Conservation (phyloP, 35 echinoderm and acorn worm genomes). For the Apostichopus parvimensis region DNA sequence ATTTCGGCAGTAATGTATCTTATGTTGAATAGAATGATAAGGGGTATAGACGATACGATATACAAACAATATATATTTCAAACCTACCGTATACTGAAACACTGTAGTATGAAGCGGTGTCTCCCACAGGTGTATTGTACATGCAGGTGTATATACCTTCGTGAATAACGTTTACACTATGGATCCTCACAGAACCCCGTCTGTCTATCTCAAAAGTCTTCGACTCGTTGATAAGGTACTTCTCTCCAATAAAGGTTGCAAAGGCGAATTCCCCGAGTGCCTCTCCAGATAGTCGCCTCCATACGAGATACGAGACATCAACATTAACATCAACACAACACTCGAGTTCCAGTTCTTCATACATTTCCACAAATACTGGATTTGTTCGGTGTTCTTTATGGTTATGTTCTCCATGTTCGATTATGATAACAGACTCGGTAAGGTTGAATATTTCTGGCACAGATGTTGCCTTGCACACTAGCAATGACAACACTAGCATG, state of each 20-base stretch:
- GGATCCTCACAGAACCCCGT: neutral
- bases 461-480: neutral
- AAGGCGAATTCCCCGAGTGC: neutral
- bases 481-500: neutral
- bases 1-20: no score
- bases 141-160: neutral
- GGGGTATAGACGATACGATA: no score
- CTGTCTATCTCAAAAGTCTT: neutral
- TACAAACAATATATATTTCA: neutral
- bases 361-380: neutral
- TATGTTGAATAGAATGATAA: no score
- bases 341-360: neutral
- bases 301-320: neutral
- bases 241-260: neutral
- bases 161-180: neutral
- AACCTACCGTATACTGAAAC: neutral
- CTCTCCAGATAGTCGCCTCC: neutral
- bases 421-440: neutral
- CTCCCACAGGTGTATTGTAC: neutral
- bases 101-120: neutral
- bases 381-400: neutral
- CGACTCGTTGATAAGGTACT: neutral
- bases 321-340: neutral
- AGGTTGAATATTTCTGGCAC: neutral
- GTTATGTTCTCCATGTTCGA: neutral